These are phyloP conservation scores for Pristionchus fissidentatus DNA, from an alignment of 2,888 invertebrate species.

Conservation along the genomic window DNA sequence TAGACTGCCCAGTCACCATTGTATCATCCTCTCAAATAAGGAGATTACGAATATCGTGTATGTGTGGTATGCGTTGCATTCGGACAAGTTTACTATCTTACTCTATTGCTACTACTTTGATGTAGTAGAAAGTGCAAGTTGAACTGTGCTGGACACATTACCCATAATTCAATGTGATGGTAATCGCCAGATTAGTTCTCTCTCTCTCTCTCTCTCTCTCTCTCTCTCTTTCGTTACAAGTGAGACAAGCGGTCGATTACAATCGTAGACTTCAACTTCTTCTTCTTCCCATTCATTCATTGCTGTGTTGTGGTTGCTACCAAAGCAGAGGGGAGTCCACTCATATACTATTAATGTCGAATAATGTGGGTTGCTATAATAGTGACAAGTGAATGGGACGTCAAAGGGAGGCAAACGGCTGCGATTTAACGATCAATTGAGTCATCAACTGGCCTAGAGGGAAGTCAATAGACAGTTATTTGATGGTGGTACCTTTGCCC, in stretches of 20 bases:
- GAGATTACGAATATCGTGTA: background rate
- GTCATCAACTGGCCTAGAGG: conserved; percentile 8
- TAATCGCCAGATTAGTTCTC: too few relatives aligned
- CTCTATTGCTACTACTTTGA: too few relatives aligned
- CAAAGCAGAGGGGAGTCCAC: background rate
- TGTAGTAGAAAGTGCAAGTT: too few relatives aligned
- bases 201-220: too few relatives aligned
- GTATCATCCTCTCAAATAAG: background rate
- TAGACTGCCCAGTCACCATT: background rate
- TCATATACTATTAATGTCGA: background rate
- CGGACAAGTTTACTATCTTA: too few relatives aligned
- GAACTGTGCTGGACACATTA: too few relatives aligned
- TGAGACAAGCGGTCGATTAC: too few relatives aligned
- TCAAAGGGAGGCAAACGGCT: background rate
- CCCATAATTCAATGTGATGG: too few relatives aligned
- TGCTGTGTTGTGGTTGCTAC: background rate
- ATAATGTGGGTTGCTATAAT: conserved; percentile 31
- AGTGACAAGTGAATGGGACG: conserved; percentile 32
- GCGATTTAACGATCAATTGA: conserved; percentile 21
- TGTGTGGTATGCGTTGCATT: too few relatives aligned
- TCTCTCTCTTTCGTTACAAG: too few relatives aligned
- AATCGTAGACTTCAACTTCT: too few relatives aligned
- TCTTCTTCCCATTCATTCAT: too few relatives aligned
- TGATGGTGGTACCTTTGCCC: background rate
- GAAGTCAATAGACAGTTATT: background rate